Conservation (phyloP, 2,113 vertebrate genomes). For the Planiliza haematocheilus region DNA sequence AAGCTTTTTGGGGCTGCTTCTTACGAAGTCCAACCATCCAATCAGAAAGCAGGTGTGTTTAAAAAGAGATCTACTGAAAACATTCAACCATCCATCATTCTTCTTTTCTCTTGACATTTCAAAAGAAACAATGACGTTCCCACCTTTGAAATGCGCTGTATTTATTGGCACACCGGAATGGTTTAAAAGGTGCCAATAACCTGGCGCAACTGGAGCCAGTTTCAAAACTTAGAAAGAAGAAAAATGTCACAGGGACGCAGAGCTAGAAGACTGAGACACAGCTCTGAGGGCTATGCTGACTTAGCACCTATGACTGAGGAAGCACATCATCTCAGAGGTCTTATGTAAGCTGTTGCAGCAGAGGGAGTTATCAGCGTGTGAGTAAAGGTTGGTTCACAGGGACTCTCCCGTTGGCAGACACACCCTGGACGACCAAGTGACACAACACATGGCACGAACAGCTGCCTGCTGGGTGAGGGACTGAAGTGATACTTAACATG, state of each 20-base stretch:
- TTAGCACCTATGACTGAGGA: neutral
- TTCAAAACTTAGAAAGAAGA: too few species aligned
- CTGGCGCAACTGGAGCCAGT: too few species aligned
- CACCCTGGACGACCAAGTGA: slow-evolving; percentile 38
- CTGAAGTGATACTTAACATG: neutral
- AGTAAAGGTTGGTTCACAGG: slow-evolving; percentile 56
- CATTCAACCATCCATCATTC: too few species aligned
- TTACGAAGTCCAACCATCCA: neutral
- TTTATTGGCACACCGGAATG: too few species aligned
- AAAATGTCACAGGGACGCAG: neutral
- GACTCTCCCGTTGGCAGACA: slow-evolving; percentile 59
- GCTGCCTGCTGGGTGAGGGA: neutral
- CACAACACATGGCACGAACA: neutral
- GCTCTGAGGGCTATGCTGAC: neutral
- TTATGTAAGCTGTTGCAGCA: slow-evolving; percentile 30
- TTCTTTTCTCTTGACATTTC: too few species aligned
- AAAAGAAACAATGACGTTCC: too few species aligned
- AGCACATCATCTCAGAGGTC: neutral
- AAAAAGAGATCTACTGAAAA: neutral
- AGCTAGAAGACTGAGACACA: neutral
- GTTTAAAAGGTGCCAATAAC: too few species aligned
- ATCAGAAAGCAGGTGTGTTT: neutral
- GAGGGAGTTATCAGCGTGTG: slow-evolving; percentile 40
- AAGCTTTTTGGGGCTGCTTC: too few species aligned
- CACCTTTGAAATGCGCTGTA: too few species aligned